A percentile compares a stretch with the other conserved stretches of the same genome.
Evolutionary conservation across 2,888 invertebrate species (phyloP).

Genomic region (Dicycla oo): DNA sequence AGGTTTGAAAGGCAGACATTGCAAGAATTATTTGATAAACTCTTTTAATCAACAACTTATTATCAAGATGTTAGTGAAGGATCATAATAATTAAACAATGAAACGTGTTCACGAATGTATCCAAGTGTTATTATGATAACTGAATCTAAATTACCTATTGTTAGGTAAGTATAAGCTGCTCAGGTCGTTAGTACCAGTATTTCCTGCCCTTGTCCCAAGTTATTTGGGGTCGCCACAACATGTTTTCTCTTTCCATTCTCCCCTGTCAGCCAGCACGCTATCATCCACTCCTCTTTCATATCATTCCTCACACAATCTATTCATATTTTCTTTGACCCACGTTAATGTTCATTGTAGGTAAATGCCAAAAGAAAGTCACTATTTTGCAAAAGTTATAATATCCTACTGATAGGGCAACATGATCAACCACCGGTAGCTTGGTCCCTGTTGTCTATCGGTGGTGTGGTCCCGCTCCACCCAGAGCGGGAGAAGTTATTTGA

Average conservation of each 20-base stretch:
- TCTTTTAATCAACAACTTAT: conserved; percentile 13
- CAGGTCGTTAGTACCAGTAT: not conserved
- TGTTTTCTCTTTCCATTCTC: no score
- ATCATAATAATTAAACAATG: conserved; percentile 20
- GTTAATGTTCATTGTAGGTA: not conserved
- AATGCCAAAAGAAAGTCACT: not conserved
- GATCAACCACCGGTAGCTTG: not conserved
- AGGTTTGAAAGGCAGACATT: conserved; percentile 18
- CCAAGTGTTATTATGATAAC: conserved; percentile 8
- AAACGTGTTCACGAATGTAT: conserved; percentile 14
- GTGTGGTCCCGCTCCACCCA: no score
- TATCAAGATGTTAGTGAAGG: conserved; percentile 7
- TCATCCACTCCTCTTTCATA: no score
- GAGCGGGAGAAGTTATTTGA: no score
- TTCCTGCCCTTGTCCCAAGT: no score
- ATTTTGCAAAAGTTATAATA: not conserved
- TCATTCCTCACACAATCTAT: no score
- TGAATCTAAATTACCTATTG: conserved; percentile 29
- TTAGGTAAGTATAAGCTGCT: not conserved
- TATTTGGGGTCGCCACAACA: no score
- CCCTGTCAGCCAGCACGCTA: no score
- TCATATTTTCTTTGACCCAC: no score
- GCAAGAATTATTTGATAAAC: conserved; percentile 3
- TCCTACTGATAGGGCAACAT: not conserved
- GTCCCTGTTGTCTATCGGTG: not conserved